These are phyloP conservation scores for Nyctalus aviator DNA, from an alignment of 2,797 vertebrate species.

Conservation along the genomic window DNA sequence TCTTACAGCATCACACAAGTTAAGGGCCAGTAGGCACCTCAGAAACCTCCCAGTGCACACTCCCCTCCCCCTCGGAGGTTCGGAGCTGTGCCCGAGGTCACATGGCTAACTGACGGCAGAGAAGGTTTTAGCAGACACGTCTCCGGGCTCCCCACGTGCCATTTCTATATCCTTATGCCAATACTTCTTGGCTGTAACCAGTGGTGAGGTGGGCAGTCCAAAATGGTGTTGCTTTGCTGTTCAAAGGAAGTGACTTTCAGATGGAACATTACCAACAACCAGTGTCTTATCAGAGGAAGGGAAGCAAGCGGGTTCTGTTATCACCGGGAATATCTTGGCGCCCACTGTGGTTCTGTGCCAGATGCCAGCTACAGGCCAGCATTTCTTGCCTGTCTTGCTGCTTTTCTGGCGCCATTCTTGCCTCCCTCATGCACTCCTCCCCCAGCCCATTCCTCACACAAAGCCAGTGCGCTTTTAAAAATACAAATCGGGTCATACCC, in stretches of 20 bases:
- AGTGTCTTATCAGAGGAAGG: neutral
- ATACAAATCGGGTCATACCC: neutral
- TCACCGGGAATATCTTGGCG: neutral
- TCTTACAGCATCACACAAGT: neutral
- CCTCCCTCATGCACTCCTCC: neutral
- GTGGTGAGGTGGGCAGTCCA: neutral
- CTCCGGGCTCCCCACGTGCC: neutral
- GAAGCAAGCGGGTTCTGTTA: neutral
- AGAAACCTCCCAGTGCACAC: neutral
- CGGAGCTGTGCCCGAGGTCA: neutral
- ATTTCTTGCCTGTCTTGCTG: neutral
- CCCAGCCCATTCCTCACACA: neutral
- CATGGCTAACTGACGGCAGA: neutral
- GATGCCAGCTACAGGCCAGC: neutral
- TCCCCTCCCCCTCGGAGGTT: neutral
- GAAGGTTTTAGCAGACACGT: neutral
- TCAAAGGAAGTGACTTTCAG: constrained; percentile 49
- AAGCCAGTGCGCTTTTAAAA: neutral
- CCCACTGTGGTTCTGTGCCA: neutral
- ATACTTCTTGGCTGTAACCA: neutral
- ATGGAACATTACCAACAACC: neutral
- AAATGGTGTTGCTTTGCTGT: neutral
- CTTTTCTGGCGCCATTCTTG: neutral
- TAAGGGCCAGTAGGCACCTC: neutral
- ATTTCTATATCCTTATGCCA: neutral